Conservation (phyloP, 30 jellyfish, hydroid and myxozoan species). For the Turritopsis dohrnii region DNA sequence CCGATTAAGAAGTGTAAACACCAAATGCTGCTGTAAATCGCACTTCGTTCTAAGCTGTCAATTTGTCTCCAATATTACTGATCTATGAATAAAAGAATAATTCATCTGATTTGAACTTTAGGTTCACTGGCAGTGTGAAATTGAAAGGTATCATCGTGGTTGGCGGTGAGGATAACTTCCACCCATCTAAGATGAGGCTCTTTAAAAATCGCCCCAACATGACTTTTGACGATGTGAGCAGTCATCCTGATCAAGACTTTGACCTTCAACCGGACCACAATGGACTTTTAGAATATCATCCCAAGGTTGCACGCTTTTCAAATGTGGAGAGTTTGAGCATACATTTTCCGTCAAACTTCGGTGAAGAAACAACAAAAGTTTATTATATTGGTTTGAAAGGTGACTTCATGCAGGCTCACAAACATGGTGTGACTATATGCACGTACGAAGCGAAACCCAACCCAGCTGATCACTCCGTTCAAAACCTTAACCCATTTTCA, state of each 20-base stretch:
- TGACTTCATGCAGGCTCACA: slow-evolving; percentile 85
- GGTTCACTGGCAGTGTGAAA: slow-evolving; percentile 79
- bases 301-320: slow-evolving; percentile 73
- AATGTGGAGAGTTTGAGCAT: slow-evolving; percentile 80
- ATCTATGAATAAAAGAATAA: not conserved
- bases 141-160: slow-evolving; percentile 74
- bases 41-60: not conserved
- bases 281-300: slow-evolving; percentile 69
- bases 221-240: slow-evolving; percentile 90
- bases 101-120: not conserved
- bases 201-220: slow-evolving; percentile 75
- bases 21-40: no score
- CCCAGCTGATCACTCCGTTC: slow-evolving; percentile 80
- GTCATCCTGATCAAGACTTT: slow-evolving; percentile 76
- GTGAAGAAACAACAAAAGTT: slow-evolving; percentile 62
- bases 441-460: slow-evolving; percentile 89
- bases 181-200: slow-evolving; percentile 85
- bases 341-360: slow-evolving; percentile 77
- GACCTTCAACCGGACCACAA: slow-evolving; percentile 85
- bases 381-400: slow-evolving; percentile 93
- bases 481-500: not conserved
- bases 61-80: not conserved
- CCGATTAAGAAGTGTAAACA: no score
- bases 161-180: slow-evolving; percentile 86
- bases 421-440: slow-evolving; percentile 96